Conservation (phyloP, 2,113 vertebrate species). For the Xiphorhynchus elegans region DNA sequence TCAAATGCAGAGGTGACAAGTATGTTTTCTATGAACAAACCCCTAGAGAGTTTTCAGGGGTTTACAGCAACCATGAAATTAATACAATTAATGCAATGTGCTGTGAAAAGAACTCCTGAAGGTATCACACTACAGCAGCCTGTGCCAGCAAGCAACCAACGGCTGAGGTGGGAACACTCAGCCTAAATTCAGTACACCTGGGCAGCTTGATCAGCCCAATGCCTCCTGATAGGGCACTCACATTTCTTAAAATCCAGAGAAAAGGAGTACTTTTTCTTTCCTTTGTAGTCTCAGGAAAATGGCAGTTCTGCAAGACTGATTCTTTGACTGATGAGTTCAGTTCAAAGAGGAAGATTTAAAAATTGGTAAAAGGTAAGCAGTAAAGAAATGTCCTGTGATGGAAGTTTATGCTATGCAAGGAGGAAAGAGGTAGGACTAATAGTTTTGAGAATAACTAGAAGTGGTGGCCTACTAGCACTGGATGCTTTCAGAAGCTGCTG, state of each 20-base stretch:
- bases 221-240: fast-evolving
- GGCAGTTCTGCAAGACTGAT: background rate
- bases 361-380: background rate
- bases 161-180: background rate
- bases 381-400: background rate
- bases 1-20: background rate
- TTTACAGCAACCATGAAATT: background rate
- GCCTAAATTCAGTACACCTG: background rate
- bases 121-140: background rate
- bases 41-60: background rate
- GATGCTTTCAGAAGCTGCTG: background rate
- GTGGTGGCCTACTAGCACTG: background rate
- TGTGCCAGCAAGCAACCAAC: background rate
- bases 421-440: background rate
- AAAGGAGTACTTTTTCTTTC: fast-evolving
- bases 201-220: background rate
- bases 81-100: background rate
- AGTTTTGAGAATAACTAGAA: background rate
- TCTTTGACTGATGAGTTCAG: background rate
- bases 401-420: background rate
- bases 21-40: background rate
- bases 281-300: background rate
- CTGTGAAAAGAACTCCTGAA: background rate
- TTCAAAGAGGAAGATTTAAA: background rate
- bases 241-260: background rate